Conservation (phyloP, 2,888 invertebrate genomes). For the Caenorhabditis sinica region DNA sequence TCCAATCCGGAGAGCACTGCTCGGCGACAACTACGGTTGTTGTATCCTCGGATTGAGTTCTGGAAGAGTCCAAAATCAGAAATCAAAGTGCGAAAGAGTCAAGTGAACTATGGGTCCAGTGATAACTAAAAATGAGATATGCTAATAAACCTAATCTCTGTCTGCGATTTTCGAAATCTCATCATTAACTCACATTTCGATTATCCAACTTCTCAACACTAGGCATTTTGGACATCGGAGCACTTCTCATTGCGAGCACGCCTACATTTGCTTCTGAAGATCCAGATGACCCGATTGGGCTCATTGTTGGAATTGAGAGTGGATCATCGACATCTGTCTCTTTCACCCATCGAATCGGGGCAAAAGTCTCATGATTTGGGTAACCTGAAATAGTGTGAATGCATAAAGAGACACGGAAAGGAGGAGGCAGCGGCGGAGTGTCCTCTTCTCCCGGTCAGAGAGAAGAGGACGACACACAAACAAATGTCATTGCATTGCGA, state of each 20-base stretch:
- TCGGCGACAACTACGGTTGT: constrained; percentile 65
- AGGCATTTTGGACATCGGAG: constrained; percentile 66
- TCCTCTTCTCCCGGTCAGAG: neutral
- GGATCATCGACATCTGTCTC: constrained; percentile 76
- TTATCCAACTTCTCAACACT: constrained; percentile 65
- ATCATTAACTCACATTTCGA: constrained; percentile 39
- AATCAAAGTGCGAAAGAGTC: no score
- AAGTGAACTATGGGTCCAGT: no score
- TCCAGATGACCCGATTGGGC: constrained; percentile 63
- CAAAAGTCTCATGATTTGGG: constrained; percentile 54
- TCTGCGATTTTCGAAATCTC: neutral
- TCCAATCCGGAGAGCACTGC: constrained; percentile 68
- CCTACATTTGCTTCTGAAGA: constrained; percentile 53
- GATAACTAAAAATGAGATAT: no score
- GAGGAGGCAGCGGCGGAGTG: neutral
- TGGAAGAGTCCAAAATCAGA: neutral
- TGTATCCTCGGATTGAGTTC: constrained; percentile 55
- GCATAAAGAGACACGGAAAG: neutral
- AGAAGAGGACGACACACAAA: neutral
- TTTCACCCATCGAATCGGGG: constrained; percentile 71
- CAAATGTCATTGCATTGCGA: constrained; percentile 9
- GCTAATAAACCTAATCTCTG: neutral
- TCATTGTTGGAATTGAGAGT: constrained; percentile 65
- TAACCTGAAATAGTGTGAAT: constrained; percentile 41
- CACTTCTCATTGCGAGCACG: constrained; percentile 55